phyloP scores from a whole-genome alignment of 2,113 vertebrate species.

The Carettochelys insculpta region DNA sequence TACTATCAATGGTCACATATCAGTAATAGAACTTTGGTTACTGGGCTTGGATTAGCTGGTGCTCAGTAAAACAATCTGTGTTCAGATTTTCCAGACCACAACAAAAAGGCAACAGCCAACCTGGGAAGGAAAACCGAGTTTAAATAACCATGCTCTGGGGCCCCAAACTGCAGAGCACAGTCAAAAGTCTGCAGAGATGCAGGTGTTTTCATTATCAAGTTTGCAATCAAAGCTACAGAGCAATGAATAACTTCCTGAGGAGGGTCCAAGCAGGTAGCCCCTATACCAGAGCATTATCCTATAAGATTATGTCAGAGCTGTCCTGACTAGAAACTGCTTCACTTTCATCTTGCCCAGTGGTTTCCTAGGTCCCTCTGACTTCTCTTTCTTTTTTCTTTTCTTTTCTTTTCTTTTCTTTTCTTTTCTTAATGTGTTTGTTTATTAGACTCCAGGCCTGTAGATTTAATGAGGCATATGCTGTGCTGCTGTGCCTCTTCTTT shows the following conservation, averaged over 20 bases:
- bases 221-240: background rate
- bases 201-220: background rate
- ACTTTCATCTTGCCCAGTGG: background rate
- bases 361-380: background rate
- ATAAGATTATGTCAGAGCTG: background rate
- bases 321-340: background rate
- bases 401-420: background rate
- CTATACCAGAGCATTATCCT: background rate
- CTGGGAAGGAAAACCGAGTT: background rate
- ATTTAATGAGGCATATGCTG: constrained; percentile 24
- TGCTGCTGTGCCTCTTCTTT: background rate
- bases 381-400: no score
- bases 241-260: background rate
- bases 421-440: background rate
- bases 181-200: background rate
- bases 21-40: no score
- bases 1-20: no score
- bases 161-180: background rate
- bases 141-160: background rate
- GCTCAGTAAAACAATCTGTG: background rate
- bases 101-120: background rate
- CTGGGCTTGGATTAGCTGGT: no score
- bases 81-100: background rate
- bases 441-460: constrained; percentile 29
- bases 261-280: background rate